Base-by-base conservation (phyloP, 2,888 invertebrate species). In the Chrysotoxum bicinctum region DNA sequence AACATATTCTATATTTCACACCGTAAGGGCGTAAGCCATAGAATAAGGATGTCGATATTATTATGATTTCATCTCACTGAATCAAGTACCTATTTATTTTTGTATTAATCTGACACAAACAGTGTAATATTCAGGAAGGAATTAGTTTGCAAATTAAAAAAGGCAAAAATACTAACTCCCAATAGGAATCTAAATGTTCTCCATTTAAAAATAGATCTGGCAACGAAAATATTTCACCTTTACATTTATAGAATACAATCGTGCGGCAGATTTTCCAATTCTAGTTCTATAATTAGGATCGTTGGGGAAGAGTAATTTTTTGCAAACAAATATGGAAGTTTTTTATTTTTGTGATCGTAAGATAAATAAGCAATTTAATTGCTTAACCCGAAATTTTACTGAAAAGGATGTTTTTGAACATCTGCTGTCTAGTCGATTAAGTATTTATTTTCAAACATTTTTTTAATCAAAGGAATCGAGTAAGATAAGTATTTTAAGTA, bases 141-240 rank as follows among this genome's bases (percentile, higher is more conserved):
- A 21, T 30, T 30, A 58, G 58, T 21, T 58, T 6, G 32, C 8
- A 45, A 35, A 68, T 21, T 35, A 35, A 26, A 2, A 8, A 1
- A 45, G 14, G 21, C 32, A 30, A 62, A 77, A 68, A 73, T 60
- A 52, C 30, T n/a, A n/a, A 23, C 12, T 12, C 7, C 14, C 3
- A 35, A 66, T 9, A 66, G 30, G 62, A 56, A 64, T 72, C 32
- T 43, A 14, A 26, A 21, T 60, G 58, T 50, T 66, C 43, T 16
- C 32, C 12, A 2, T 56, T 69, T 74, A 56, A 64, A 19, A 45
- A 69, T 83, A 83, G 48, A 68, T 23, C 23, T 19, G 45, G 54
- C 48, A 69, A 54, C 52, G 45, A 83, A 83, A 83, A 73, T 77
- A 77, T 69, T 83, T 83, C 82, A 83, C 82, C 82, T 83, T 83